Conservation (phyloP, 2,888 invertebrate genomes). For the Eilema sororculum region DNA sequence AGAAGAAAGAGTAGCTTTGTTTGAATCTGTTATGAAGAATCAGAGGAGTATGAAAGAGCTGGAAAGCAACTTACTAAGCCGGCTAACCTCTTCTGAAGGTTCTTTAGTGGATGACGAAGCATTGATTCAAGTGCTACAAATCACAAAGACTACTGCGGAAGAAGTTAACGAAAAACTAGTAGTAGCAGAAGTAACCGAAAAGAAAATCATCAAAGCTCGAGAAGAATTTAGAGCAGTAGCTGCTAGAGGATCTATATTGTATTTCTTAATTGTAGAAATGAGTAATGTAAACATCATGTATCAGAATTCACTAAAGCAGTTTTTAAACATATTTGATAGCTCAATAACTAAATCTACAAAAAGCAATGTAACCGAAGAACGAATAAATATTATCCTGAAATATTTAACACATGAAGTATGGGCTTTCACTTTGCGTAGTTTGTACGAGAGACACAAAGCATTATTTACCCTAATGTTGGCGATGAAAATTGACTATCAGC, state of each 20-base stretch:
- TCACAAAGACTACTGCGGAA: conserved; percentile 95
- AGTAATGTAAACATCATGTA: conserved; percentile 98
- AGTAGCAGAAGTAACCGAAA: conserved; percentile 97
- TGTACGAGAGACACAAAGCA: conserved; percentile 97
- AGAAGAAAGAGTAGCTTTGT: conserved; percentile 96
- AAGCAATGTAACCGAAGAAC: conserved; percentile 93
- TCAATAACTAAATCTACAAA: conserved; percentile 97
- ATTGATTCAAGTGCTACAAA: conserved; percentile 94
- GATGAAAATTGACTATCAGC: conserved; percentile 97
- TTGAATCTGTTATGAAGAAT: conserved; percentile 98
- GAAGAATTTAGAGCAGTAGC: conserved; percentile 99
- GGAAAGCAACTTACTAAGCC: conserved; percentile 95
- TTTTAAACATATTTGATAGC: conserved; percentile 96
- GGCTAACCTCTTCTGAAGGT: conserved; percentile 97
- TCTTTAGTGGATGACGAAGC: conserved; percentile 98
- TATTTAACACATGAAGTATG: conserved; percentile 97
- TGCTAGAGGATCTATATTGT: conserved; percentile 96
- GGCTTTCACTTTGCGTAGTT: conserved; percentile 96
- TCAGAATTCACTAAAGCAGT: conserved; percentile 98
- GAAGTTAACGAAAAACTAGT: conserved; percentile 97
- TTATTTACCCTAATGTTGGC: conserved; percentile 97
- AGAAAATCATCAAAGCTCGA: conserved; percentile 96
- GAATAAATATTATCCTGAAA: conserved; percentile 95
- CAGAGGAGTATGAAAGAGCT: conserved; percentile 98
- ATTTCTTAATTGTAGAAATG: conserved; percentile 99